Evolutionary conservation across 2,113 vertebrate species (phyloP), one percentile per base, ranked within the genome.

Genomic region (Plectropomus leopardus): DNA sequence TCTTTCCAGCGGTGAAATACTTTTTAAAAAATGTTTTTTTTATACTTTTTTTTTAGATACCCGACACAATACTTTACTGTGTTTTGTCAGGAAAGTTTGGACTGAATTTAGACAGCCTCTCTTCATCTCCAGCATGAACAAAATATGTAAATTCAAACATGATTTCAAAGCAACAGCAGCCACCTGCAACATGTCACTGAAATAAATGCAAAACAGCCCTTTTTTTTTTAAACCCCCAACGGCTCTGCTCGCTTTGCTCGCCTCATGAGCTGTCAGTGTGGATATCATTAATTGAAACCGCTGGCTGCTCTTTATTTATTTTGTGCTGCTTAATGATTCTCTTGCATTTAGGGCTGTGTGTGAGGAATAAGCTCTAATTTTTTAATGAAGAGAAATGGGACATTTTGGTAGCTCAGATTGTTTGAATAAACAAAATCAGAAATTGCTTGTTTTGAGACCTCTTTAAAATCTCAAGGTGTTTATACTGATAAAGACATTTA

Each of bases 261-360:
- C 51, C 71, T 53, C 9, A 11, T 57, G 50, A 4, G 19, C 28
- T 42, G 28, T 57, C 57, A 57, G 28, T 9, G 58, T 58, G 44
- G 51, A 65, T 59, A 28, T 66, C 65, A 80, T 85, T 51, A 80
- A 68, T 63, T 54, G 55, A 80, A 78, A 63, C 24, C 47, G 21
- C 51, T 65, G 40, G 28, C 30, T 76, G 60, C 48, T 71, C 5
- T 84, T 54, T 40, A 72, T 78, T 75, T 19, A 51, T 68, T 32
- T 55, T 65, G 44, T 47, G 21, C 26, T 21, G 7, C 66, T 59
- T 47, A 60, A 66, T 40, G 32, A 57, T 63, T 78, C 17, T 17
- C 55, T 53, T 42, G 15, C 9, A 65, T 80, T 65, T 10, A 23
- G n/a, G 10, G 3, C 21, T 23, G 32, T 28, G 17, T 23, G 32